Conservation (phyloP, 2,888 invertebrate species). For the Amiota minor region DNA sequence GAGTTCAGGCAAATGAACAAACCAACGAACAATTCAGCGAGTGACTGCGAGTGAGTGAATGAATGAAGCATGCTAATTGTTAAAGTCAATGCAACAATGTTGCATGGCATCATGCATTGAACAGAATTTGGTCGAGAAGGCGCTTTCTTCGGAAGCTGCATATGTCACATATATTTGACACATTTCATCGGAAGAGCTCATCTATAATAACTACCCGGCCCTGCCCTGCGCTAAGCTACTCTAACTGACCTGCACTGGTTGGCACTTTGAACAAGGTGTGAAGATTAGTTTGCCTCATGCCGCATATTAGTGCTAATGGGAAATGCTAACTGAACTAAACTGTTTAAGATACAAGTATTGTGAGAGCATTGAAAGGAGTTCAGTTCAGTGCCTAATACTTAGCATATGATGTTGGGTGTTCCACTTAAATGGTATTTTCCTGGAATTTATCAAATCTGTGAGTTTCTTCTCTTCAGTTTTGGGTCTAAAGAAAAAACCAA, state of each 20-base stretch:
- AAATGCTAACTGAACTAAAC: conserved; percentile 8
- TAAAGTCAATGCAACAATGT: no score
- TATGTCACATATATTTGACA: conserved; percentile 43
- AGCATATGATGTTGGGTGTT: not conserved
- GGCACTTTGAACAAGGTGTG: conserved; percentile 41
- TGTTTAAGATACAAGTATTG: not conserved
- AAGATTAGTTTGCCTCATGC: conserved; percentile 43
- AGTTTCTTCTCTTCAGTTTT: no score
- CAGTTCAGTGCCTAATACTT: not conserved
- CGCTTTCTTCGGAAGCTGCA: conserved; percentile 50
- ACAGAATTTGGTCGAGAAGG: no score
- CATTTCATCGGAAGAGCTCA: conserved; percentile 47
- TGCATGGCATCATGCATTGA: no score
- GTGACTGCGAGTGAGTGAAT: not conserved
- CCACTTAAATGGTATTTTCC: conserved; percentile 13
- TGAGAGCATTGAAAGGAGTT: conserved; percentile 13
- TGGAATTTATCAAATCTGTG: not conserved
- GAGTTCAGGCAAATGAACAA: not conserved
- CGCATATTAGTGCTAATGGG: conserved; percentile 14
- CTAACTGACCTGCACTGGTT: not conserved
- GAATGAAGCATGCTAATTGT: not conserved
- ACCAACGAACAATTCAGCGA: not conserved
- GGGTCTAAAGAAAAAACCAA: no score
- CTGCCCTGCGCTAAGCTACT: not conserved
- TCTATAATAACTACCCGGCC: not conserved